Conservation (phyloP, 2,797 vertebrate genomes). For the Peromyscus melanophrys region DNA sequence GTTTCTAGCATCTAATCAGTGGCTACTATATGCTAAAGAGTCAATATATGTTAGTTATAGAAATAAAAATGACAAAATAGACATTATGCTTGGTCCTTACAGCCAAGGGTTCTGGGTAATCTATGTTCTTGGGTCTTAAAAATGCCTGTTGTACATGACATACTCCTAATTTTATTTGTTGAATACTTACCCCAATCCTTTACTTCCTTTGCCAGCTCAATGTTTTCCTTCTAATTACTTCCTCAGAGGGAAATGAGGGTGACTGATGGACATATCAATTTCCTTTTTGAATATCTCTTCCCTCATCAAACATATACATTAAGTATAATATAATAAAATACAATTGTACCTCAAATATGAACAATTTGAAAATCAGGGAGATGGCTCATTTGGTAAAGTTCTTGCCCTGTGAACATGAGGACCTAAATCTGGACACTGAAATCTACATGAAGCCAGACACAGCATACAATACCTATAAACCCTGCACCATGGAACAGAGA, state of each 20-base stretch:
- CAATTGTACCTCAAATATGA: not conserved
- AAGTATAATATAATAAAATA: slow-evolving; percentile 32
- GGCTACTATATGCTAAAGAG: not conserved
- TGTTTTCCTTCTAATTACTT: not conserved
- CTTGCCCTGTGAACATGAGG: not conserved
- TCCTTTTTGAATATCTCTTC: not conserved
- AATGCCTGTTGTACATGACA: not conserved
- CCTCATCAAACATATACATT: not conserved
- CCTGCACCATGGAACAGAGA: not conserved
- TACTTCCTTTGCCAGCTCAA: not conserved
- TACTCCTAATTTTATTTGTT: not conserved
- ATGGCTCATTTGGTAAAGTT: not conserved
- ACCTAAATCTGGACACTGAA: not conserved
- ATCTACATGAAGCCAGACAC: not conserved
- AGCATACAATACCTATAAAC: not conserved
- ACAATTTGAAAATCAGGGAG: not conserved
- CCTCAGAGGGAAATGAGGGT: not conserved
- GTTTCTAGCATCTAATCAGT: not conserved
- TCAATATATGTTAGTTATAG: not conserved
- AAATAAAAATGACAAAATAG: not conserved
- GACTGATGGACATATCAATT: not conserved
- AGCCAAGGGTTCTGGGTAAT: not conserved
- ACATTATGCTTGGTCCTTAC: not conserved
- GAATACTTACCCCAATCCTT: not conserved
- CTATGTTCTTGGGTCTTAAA: not conserved